These are phyloP conservation scores for Sipha maydis DNA, from an alignment of 2,888 invertebrate species.

Conservation along the genomic window DNA sequence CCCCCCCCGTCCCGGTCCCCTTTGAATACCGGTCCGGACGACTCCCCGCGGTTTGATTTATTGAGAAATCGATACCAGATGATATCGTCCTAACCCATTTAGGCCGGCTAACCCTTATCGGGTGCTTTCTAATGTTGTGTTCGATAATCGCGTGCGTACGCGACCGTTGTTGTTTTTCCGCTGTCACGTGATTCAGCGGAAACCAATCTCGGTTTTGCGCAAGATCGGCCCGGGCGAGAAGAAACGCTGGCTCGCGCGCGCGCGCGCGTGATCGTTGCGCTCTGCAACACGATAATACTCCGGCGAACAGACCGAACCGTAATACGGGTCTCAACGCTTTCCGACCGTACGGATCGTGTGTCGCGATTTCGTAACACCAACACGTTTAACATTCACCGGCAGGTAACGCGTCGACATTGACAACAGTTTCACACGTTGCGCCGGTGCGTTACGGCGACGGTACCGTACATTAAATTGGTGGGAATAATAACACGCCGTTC, in stretches of 20 bases:
- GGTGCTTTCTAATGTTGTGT: conserved; percentile 33
- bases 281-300: not conserved
- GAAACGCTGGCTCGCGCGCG: too few relatives aligned
- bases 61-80: conserved; percentile 57
- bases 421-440: too few relatives aligned
- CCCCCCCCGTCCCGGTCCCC: too few relatives aligned
- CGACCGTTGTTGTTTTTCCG: not conserved
- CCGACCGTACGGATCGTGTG: not conserved
- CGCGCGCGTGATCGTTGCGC: too few relatives aligned
- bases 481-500: too few relatives aligned
- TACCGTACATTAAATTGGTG: too few relatives aligned
- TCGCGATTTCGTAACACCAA: conserved; percentile 44
- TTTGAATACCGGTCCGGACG: conserved; percentile 47
- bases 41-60: conserved; percentile 58
- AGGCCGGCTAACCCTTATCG: conserved; percentile 34
- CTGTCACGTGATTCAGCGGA: conserved; percentile 38
- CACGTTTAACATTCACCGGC: conserved; percentile 32
- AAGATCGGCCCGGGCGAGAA: not conserved
- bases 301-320: too few relatives aligned
- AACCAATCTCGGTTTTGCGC: not conserved
- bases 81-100: conserved; percentile 55
- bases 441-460: too few relatives aligned
- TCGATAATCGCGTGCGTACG: conserved; percentile 14
- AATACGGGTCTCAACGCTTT: conserved; percentile 7
- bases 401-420: too few relatives aligned